Evolutionary conservation across 2,888 invertebrate species (phyloP), one percentile per base, ranked within the genome.

Genomic region (Octodonta nipae): DNA sequence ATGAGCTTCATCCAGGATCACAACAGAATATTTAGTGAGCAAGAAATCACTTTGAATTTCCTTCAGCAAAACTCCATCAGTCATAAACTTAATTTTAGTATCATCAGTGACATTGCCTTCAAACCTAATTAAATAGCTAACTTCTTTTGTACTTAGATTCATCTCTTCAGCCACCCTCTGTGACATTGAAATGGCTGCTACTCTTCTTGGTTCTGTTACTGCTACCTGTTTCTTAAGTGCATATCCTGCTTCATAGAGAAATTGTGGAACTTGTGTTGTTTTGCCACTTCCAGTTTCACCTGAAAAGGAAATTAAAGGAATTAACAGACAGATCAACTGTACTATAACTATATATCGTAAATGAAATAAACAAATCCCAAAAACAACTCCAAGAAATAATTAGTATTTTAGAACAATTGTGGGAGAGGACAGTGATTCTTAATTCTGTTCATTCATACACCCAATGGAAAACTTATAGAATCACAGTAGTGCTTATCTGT

Each of bases 201-300:
- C 93, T 50, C 98, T 70, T n/a, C 98, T 69, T 0, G 98, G 98
- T 56, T 99, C 95, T 0, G 98, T 99, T 3, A 98, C 72, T 0
- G 83, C 93, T 46, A 96, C 92, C 63, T 91, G 73, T 56, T 80
- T 79, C 24, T 58, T 61, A 40, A 70, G 65, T 0, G 91, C 80
- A 57, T 89, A 96, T 6, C 63, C 96, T 0, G 92, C 91, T 66
- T 99, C 98, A 52, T 91, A 96, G 0, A 98, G 69, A 55, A 98
- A 98, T 62, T 98, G 98, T 0, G 98, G 98, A 6, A 99, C 76
- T 65, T 98, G 98, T 0, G 98, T 99, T 0, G 98, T 98, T 68
- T 98, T 98, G 8, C 96, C 96, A 44, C 85, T 84, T 7, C 74
- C 71, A 35, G 48, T 52, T 32, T 49, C 50, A 27, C 41, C 22